Conservation (phyloP, 1,140 invertebrate genomes). For the Ostrea edulis region DNA sequence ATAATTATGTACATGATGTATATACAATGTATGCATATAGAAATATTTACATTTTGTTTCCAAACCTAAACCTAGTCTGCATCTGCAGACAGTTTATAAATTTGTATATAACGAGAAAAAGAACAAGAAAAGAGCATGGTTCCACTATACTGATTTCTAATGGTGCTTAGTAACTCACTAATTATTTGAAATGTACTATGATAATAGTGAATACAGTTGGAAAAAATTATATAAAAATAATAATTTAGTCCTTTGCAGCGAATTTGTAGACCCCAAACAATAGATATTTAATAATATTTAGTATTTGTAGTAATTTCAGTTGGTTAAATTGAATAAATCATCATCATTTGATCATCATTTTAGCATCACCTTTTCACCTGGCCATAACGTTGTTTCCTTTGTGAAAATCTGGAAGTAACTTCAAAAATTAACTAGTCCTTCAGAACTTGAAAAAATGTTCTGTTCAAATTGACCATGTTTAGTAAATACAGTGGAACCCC, state of each 20-base stretch:
- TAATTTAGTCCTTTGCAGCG: neutral
- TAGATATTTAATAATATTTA: neutral
- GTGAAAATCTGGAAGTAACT: slow-evolving; percentile 26
- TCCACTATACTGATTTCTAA: too few species aligned
- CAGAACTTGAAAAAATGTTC: neutral
- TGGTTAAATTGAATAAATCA: neutral
- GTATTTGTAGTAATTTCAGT: neutral
- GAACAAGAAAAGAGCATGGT: too few species aligned
- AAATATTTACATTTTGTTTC: neutral
- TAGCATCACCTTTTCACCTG: neutral
- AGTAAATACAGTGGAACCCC: too few species aligned
- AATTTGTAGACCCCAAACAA: neutral
- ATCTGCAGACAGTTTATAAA: neutral
- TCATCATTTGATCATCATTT: neutral
- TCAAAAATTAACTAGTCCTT: neutral
- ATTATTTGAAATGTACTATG: too few species aligned
- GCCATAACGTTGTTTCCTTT: neutral
- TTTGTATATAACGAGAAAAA: neutral
- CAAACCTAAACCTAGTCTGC: neutral
- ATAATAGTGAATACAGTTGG: too few species aligned
- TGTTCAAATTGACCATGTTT: too few species aligned
- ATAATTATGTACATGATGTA: too few species aligned
- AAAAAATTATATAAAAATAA: neutral
- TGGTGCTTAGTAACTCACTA: too few species aligned
- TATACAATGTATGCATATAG: neutral